phyloP scores from a whole-genome alignment of 2,797 vertebrate species.

The Falco peregrinus region DNA sequence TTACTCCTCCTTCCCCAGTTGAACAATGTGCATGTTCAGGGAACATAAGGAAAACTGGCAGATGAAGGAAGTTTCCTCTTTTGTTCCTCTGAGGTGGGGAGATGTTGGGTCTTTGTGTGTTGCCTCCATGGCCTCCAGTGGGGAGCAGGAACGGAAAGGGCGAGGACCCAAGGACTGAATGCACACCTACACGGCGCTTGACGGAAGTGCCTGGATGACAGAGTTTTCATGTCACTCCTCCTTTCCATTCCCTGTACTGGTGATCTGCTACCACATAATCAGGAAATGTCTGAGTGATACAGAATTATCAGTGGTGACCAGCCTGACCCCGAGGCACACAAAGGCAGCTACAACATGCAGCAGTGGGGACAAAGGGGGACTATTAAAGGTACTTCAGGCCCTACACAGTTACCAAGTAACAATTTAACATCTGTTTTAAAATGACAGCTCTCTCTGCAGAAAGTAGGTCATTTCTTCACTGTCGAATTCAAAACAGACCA shows the following conservation, averaged over 20 bases:
- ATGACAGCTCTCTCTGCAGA: background rate
- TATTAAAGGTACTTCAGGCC: background rate
- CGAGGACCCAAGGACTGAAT: background rate
- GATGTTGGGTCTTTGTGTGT: background rate
- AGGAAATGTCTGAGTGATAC: background rate
- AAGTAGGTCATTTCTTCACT: conserved; percentile 31
- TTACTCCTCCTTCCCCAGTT: background rate
- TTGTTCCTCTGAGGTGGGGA: background rate
- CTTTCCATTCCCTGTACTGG: background rate
- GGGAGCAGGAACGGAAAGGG: background rate
- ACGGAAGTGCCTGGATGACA: background rate
- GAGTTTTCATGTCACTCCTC: background rate
- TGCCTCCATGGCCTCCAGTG: background rate
- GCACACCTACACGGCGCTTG: background rate
- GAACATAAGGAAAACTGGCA: background rate
- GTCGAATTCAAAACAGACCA: background rate
- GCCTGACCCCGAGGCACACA: background rate
- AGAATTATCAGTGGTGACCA: background rate
- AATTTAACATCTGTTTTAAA: background rate
- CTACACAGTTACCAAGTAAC: conserved; percentile 14
- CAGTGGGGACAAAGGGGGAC: background rate
- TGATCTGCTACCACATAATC: background rate
- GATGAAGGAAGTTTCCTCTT: background rate
- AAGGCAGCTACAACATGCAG: background rate
- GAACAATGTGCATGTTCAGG: background rate